A percentile compares a stretch with the other conserved stretches of the same genome.
phyloP scores from a whole-genome alignment of 23 tunicate species.

The Corella eumyota region DNA sequence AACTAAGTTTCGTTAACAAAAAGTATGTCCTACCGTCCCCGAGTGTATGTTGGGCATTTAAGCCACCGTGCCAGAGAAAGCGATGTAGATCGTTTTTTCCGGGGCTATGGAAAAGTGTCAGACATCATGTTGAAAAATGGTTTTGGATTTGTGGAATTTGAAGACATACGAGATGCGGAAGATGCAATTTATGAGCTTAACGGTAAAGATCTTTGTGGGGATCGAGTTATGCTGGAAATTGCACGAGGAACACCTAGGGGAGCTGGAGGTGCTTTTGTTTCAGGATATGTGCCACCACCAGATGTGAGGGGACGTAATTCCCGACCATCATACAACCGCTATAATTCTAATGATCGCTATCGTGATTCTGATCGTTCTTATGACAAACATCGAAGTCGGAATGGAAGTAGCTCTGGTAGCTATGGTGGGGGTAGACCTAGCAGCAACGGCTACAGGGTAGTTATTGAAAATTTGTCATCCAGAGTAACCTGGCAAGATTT shows the following conservation, averaged over 20 bases:
- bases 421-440: conserved; percentile 10
- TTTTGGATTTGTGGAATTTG: conserved; percentile 88
- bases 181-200: conserved; percentile 90
- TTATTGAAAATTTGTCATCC: conserved; percentile 52
- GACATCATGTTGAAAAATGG: conserved; percentile 94
- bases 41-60: conserved; percentile 79
- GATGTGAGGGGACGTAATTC: conserved; percentile 6
- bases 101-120: conserved; percentile 71
- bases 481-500: conserved; percentile 60
- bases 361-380: too few species aligned
- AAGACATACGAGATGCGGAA: conserved; percentile 84
- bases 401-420: conserved; percentile 1
- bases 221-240: conserved; percentile 73
- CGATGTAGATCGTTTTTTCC: conserved; percentile 84
- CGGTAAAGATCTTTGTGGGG: conserved; percentile 83
- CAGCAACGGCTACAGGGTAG: conserved; percentile 38
- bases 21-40: conserved; percentile 54
- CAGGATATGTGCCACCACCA: conserved; percentile 65
- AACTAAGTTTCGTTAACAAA: too few species aligned
- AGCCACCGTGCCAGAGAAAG: conserved; percentile 81
- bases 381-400: neutral
- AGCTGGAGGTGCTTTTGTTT: conserved; percentile 83
- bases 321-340: too few species aligned
- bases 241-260: conserved; percentile 91
- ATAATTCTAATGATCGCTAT: too few species aligned